These are phyloP conservation scores for human DNA, from an alignment of 2,113 vertebrate genomes.

Conservation along the genomic window DNA sequence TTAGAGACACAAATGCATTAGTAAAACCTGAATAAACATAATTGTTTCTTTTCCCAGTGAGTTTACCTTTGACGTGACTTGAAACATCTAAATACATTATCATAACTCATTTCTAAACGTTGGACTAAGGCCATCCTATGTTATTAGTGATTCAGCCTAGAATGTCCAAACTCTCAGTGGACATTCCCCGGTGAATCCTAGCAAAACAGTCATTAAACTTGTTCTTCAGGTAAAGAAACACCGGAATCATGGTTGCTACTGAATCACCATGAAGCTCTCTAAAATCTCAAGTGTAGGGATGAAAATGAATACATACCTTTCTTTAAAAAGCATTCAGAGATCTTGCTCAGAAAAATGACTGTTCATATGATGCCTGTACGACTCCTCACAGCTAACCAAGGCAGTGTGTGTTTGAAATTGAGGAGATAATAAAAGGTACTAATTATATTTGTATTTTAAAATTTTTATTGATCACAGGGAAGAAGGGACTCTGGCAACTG, in stretches of 20 bases:
- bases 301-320: too few relatives aligned
- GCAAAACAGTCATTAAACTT: neutral
- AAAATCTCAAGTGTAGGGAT: neutral
- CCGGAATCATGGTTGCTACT: neutral
- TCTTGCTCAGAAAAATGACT: neutral
- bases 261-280: neutral
- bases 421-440: neutral
- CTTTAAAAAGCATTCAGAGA: neutral
- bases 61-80: neutral
- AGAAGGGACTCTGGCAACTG: too few relatives aligned
- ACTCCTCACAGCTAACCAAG: neutral
- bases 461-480: neutral
- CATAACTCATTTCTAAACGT: neutral
- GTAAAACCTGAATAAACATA: neutral
- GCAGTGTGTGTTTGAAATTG: neutral
- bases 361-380: neutral
- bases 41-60: too few relatives aligned
- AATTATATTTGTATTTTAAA: neutral
- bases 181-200: neutral
- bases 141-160: neutral
- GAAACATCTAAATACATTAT: neutral
- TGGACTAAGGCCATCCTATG: neutral
- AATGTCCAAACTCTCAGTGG: neutral
- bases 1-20: neutral
- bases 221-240: neutral